A percentile compares a stretch with the other conserved stretches of the same genome.
These are phyloP conservation scores for Cactoblastis cactorum DNA, from an alignment of 2,888 invertebrate species.

Conservation along the genomic window DNA sequence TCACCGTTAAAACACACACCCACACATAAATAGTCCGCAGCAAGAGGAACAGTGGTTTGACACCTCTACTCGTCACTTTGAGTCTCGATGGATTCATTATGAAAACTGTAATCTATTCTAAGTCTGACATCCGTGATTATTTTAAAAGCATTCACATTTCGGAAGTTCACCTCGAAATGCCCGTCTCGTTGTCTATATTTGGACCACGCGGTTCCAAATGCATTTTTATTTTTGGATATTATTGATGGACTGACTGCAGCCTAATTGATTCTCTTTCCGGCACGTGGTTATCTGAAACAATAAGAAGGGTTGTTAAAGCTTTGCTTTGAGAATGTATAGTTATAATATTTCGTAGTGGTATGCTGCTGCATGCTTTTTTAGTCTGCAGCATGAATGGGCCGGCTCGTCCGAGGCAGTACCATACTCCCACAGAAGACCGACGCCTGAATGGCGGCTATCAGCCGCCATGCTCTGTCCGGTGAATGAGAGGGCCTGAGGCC, in stretches of 20 bases:
- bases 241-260: slow-evolving; percentile 25
- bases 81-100: slow-evolving; percentile 41
- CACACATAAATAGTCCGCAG: slow-evolving; percentile 47
- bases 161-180: slow-evolving; percentile 52
- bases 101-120: slow-evolving; percentile 39
- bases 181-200: slow-evolving; percentile 41
- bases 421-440: too few species aligned
- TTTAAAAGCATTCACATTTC: slow-evolving; percentile 56
- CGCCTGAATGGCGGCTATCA: too few species aligned
- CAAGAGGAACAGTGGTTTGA: slow-evolving; percentile 58
- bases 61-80: slow-evolving; percentile 57
- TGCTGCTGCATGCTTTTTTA: too few species aligned
- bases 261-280: slow-evolving; percentile 34
- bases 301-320: slow-evolving; percentile 27
- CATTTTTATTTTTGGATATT: slow-evolving; percentile 51
- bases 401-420: too few species aligned
- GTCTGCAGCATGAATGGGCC: too few species aligned
- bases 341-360: too few species aligned
- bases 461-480: too few species aligned
- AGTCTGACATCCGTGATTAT: slow-evolving; percentile 43
- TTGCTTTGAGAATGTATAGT: too few species aligned
- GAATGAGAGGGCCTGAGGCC: too few species aligned
- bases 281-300: slow-evolving; percentile 43
- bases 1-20: slow-evolving; percentile 31
- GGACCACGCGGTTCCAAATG: slow-evolving; percentile 42